A percentile compares a stretch with the other conserved stretches of the same genome.
Conservation (phyloP, 2,113 vertebrate genomes). For the Chitala chitala region DNA sequence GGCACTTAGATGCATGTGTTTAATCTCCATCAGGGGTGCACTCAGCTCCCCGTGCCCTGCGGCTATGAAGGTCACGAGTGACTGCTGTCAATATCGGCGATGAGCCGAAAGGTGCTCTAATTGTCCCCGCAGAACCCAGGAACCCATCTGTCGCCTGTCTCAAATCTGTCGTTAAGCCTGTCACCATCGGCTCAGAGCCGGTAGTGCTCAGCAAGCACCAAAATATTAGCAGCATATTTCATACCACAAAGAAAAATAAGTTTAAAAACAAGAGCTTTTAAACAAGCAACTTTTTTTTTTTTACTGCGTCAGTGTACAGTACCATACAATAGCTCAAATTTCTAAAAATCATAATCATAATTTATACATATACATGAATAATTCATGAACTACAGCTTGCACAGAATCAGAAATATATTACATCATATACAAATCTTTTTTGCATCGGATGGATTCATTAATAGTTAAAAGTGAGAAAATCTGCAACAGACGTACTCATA, state of each 20-base stretch:
- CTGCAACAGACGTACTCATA: background rate
- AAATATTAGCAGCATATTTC: background rate
- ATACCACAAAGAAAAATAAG: background rate
- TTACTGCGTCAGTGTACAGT: too few species aligned
- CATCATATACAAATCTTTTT: background rate
- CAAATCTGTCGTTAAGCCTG: conserved; percentile 32
- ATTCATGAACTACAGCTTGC: too few species aligned
- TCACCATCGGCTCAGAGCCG: conserved; percentile 38
- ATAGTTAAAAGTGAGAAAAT: background rate
- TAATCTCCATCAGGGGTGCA: background rate
- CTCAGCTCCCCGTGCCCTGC: conserved; percentile 10
- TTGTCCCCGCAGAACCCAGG: conserved; percentile 39
- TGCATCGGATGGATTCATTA: background rate
- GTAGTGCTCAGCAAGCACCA: conserved; percentile 28
- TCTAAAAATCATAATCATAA: too few species aligned
- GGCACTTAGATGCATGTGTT: background rate
- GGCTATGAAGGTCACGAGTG: conserved; percentile 37
- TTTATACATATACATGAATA: too few species aligned
- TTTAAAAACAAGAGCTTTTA: background rate
- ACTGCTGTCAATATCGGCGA: conserved; percentile 34
- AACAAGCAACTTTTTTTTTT: too few species aligned
- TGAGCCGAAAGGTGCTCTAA: conserved; percentile 41
- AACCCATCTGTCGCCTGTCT: conserved; percentile 42
- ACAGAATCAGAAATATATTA: background rate
- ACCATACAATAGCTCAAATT: too few species aligned